These are phyloP conservation scores for Vanessa tameamea DNA, from an alignment of 1,140 invertebrate species.

Conservation along the genomic window DNA sequence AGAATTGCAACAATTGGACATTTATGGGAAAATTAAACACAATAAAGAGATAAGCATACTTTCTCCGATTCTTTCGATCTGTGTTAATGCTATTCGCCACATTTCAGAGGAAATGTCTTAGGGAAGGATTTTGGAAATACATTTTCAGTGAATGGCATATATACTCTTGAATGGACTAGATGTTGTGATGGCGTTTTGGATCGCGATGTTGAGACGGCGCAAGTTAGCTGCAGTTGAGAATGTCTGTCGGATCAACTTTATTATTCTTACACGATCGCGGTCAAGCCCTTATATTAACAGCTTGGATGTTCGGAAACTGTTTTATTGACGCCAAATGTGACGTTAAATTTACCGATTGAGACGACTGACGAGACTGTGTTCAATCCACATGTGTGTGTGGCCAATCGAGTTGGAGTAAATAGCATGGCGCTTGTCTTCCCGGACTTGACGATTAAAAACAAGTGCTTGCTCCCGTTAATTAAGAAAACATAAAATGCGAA, in stretches of 20 bases:
- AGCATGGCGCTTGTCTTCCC: neutral
- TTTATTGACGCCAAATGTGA: neutral
- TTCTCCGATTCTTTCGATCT: too few species aligned
- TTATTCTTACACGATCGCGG: too few species aligned
- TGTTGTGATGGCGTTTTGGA: too few species aligned
- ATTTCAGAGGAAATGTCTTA: neutral
- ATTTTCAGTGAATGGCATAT: too few species aligned
- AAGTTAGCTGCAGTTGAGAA: too few species aligned
- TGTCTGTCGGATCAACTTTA: slow-evolving; percentile 5
- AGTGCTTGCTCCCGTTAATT: neutral
- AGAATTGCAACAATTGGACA: too few species aligned
- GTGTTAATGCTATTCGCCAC: too few species aligned
- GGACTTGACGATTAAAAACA: neutral
- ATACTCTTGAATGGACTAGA: too few species aligned
- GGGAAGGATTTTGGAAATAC: too few species aligned
- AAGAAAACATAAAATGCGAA: neutral
- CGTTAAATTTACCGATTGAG: neutral
- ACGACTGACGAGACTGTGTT: neutral
- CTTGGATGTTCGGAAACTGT: neutral
- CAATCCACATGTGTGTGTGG: neutral
- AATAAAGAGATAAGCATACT: too few species aligned
- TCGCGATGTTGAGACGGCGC: too few species aligned
- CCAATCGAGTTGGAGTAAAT: neutral
- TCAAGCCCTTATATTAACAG: neutral
- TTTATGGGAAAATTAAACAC: too few species aligned